Evolutionary conservation across 23 tunicate genomes (phyloP).

Genomic region (Trididemnum nubilum): DNA sequence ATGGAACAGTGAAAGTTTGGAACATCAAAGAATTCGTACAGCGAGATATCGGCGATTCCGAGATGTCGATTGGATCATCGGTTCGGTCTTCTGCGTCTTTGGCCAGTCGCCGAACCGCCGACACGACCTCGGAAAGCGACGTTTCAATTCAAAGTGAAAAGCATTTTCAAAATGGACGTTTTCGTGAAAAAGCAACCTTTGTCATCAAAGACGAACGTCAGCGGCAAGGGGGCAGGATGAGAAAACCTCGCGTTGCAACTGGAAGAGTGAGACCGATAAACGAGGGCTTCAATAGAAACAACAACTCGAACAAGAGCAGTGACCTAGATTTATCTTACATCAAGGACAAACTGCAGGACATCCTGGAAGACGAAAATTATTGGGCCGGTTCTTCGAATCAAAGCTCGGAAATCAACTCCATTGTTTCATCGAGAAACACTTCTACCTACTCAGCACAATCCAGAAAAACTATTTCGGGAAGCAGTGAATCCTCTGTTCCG

Average conservation of each 20-base stretch:
- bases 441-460: neutral
- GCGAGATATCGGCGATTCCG: slow-evolving; percentile 30
- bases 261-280: slow-evolving; percentile 22
- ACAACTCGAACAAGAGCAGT: slow-evolving; percentile 14
- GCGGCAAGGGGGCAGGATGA: neutral
- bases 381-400: slow-evolving; percentile 52
- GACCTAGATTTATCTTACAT: slow-evolving; percentile 16
- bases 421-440: neutral
- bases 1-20: slow-evolving; percentile 86
- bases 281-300: slow-evolving; percentile 21
- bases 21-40: slow-evolving; percentile 48
- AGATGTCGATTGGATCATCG: slow-evolving; percentile 39
- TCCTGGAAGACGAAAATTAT: slow-evolving; percentile 40
- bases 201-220: neutral
- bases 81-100: slow-evolving; percentile 20
- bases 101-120: neutral
- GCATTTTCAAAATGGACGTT: neutral
- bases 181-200: neutral
- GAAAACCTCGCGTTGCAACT: neutral
- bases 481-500: neutral
- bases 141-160: neutral
- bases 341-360: slow-evolving; percentile 30
- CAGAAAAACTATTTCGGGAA: neutral
- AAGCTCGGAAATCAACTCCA: slow-evolving; percentile 23
- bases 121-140: neutral